Conservation (phyloP, 2,797 vertebrate genomes). For the Cetoscarus ocellatus region DNA sequence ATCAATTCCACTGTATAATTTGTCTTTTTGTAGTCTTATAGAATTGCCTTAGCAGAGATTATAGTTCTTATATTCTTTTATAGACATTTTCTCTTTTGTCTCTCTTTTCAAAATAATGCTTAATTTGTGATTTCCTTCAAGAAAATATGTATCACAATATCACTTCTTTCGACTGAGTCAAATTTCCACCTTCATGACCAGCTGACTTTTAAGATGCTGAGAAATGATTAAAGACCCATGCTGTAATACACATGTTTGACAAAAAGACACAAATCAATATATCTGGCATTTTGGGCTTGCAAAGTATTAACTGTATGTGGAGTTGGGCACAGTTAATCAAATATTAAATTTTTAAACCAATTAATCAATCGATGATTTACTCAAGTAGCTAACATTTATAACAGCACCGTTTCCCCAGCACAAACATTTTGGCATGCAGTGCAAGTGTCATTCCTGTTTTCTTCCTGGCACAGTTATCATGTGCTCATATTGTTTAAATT, state of each 20-base stretch:
- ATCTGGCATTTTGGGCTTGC: slow-evolving; percentile 14
- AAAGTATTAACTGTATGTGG: not conserved
- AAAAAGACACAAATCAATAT: not conserved
- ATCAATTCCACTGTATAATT: slow-evolving; percentile 44
- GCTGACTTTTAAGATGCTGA: slow-evolving; percentile 34
- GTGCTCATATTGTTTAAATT: too few species aligned
- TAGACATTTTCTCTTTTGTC: not conserved
- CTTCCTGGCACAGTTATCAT: too few species aligned
- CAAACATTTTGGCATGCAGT: too few species aligned
- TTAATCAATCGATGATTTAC: too few species aligned
- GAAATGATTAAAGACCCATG: slow-evolving; percentile 48
- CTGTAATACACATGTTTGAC: slow-evolving; percentile 1
- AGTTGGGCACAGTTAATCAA: too few species aligned
- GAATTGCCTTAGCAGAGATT: slow-evolving; percentile 17
- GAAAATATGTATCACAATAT: slow-evolving; percentile 19
- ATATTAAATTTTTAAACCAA: too few species aligned
- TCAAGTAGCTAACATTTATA: too few species aligned
- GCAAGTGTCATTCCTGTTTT: too few species aligned
- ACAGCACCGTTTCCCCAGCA: too few species aligned
- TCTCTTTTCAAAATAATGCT: slow-evolving; percentile 2
- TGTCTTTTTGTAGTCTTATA: slow-evolving; percentile 16
- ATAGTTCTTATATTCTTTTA: slow-evolving; percentile 6
- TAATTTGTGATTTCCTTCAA: slow-evolving; percentile 24
- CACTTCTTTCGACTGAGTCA: slow-evolving; percentile 16
- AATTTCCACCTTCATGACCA: slow-evolving; percentile 13